Base-by-base conservation (phyloP, 1,140 invertebrate genomes). In the Polyergus mexicanus region DNA sequence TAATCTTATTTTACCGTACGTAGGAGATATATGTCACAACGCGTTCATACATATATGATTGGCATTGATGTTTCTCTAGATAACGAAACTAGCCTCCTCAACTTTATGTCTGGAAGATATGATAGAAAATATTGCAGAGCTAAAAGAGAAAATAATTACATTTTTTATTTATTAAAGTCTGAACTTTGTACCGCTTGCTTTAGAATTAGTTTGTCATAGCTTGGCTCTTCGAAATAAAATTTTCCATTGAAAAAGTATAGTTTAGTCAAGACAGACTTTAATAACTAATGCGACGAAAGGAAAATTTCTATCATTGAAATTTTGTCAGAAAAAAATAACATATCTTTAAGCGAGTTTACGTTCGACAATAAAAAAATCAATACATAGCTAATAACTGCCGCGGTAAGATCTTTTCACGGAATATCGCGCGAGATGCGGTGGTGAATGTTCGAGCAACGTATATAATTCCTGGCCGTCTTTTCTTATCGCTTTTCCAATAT, bases 401-500 rank as follows among this genome's bases (percentile, higher is more conserved):
- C 8, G 13, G 7, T 13, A 25, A 78, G 47, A 38, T 8, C 65
- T 19, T 38, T 69, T 13, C 22, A 62, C 2, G 32, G 22, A 74
- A 62, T 62, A 47, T 84, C 80, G 69, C 63, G 41, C 56, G 71
- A 51, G 16, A 74, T 16, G 32, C 16, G 68, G 32, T 22, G 35
- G 38, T 32, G 51, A 35, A 60, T 8, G 44, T 38, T 44, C 3
- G 69, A 85, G 78, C 63, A 60, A 60, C 60, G 60, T 25, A 3
- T 25, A 3, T 32, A 38, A 81, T 86, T 69, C 63, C 56, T 44
- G 65, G 51, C 25, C 74, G 16, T 44, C 60, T 66, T 28, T 63
- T 74, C 87, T 89, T 89, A 86, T 89, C 87, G 65, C 16, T 89
- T 86, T 86, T 66, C 87, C 87, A 62, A 89, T 89, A 89, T 77